A percentile compares a stretch with the other conserved stretches of the same genome.
Evolutionary conservation across 2,797 vertebrate genomes (phyloP).

Genomic region (Telmatherina bonti): DNA sequence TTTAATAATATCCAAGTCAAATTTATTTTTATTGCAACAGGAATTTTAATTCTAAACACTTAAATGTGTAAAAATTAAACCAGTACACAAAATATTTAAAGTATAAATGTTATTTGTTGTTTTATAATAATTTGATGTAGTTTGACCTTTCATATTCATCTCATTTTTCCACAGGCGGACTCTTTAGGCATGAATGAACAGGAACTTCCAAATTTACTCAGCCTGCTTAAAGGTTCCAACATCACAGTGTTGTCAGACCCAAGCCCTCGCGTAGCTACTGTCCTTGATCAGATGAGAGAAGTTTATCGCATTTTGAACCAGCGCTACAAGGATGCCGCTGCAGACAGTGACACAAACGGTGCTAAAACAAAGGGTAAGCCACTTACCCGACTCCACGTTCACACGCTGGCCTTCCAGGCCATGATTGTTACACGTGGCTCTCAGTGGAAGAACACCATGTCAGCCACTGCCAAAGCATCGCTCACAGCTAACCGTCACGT

Average conservation of each 20-base stretch:
- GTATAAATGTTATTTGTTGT: too few species aligned
- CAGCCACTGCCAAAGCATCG: slow-evolving; percentile 88
- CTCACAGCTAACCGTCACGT: slow-evolving; percentile 89
- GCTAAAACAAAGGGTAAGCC: slow-evolving; percentile 50
- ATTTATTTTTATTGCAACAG: neutral
- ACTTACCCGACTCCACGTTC: slow-evolving; percentile 86
- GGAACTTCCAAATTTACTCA: slow-evolving; percentile 89
- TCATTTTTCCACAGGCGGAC: slow-evolving; percentile 75
- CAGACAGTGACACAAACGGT: neutral
- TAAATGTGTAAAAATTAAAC: too few species aligned
- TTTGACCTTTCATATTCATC: slow-evolving; percentile 11
- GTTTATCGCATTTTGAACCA: slow-evolving; percentile 85
- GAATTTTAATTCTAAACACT: too few species aligned
- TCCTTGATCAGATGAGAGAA: slow-evolving; percentile 90
- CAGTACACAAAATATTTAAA: too few species aligned
- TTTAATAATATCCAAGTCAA: neutral
- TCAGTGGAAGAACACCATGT: slow-evolving; percentile 90
- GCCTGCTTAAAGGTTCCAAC: slow-evolving; percentile 84
- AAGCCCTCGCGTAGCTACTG: slow-evolving; percentile 87
- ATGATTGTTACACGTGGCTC: slow-evolving; percentile 85
- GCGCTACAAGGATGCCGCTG: slow-evolving; percentile 54
- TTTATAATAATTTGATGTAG: neutral
- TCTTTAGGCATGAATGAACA: slow-evolving; percentile 91
- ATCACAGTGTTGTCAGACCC: slow-evolving; percentile 88
- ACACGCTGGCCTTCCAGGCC: slow-evolving; percentile 89